Evolutionary conservation across 64 coral and sea anemone species (phyloP).

Genomic region (Stylophora pistillata): DNA sequence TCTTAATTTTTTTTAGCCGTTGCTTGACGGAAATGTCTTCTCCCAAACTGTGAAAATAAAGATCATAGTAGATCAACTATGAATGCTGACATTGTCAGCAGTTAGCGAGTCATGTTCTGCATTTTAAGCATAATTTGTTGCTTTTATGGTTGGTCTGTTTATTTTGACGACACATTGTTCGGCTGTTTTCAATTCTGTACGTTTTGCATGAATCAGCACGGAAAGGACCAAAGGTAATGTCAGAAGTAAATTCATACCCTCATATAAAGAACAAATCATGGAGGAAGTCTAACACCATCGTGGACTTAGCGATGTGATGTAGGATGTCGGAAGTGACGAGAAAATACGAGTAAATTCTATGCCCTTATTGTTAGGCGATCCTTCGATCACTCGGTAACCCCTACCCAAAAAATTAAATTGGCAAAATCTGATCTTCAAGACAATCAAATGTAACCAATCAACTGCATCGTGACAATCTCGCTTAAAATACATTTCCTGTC

Average conservation of each 20-base stretch:
- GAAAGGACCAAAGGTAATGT: slow-evolving; percentile 16
- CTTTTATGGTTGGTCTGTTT: neutral
- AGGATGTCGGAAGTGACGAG: neutral
- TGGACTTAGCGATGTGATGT: neutral
- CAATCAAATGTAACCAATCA: too few species aligned
- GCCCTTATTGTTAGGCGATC: neutral
- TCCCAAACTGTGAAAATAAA: neutral
- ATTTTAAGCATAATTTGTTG: slow-evolving; percentile 5
- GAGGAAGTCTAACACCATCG: neutral
- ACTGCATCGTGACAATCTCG: too few species aligned
- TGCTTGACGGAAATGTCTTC: slow-evolving; percentile 11
- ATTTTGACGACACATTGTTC: neutral
- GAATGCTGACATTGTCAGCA: neutral
- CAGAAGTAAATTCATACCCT: neutral
- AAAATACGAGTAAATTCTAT: neutral
- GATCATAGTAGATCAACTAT: neutral
- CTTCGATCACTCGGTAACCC: neutral
- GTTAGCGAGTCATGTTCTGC: slow-evolving; percentile 4
- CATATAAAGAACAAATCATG: neutral
- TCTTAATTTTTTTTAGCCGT: neutral
- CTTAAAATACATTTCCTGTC: too few species aligned
- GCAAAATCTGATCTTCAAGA: neutral
- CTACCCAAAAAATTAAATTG: neutral
- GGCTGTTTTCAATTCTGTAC: slow-evolving; percentile 4
- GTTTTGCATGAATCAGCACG: neutral